Percentiles rank a stretch among this genome's conserved stretches.
phyloP scores from a whole-genome alignment of 2,888 invertebrate genomes.

The Sisyra terminalis region DNA sequence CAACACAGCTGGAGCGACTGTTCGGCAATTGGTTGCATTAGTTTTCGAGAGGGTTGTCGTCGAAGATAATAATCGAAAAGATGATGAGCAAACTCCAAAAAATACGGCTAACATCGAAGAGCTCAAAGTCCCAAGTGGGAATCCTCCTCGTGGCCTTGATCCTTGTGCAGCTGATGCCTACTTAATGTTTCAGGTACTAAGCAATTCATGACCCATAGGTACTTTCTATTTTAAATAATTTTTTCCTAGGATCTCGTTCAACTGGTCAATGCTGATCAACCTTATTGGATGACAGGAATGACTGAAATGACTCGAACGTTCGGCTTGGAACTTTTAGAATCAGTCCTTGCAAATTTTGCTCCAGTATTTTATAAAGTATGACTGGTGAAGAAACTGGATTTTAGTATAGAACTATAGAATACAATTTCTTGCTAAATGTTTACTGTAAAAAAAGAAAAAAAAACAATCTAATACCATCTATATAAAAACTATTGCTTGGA shows the following conservation, averaged over 20 bases:
- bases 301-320: conserved; percentile 96
- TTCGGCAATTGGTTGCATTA: conserved; percentile 83
- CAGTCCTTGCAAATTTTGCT: conserved; percentile 75
- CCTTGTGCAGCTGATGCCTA: conserved; percentile 90
- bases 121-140: conserved; percentile 55
- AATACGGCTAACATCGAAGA: conserved; percentile 48
- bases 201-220: background rate
- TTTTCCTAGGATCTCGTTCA: conserved; percentile 74
- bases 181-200: conserved; percentile 70
- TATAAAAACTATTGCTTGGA: too few relatives aligned
- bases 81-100: conserved; percentile 8
- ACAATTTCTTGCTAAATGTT: conserved; percentile 1
- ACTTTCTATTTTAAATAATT: background rate
- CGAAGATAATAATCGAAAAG: conserved; percentile 39
- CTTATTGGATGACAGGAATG: conserved; percentile 89
- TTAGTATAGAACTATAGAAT: conserved; percentile 4
- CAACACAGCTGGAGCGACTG: conserved; percentile 95
- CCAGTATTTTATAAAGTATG: conserved; percentile 67
- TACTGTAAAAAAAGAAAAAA: conserved; percentile 9
- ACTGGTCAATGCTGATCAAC: conserved; percentile 90
- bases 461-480: too few relatives aligned
- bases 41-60: conserved; percentile 75
- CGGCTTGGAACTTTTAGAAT: conserved; percentile 87
- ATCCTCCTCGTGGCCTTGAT: conserved; percentile 66
- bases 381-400: background rate